Percentiles rank a stretch among this genome's conserved stretches.
These are phyloP conservation scores for Incurvaria masculella DNA, from an alignment of 2,888 invertebrate species.

Conservation along the genomic window DNA sequence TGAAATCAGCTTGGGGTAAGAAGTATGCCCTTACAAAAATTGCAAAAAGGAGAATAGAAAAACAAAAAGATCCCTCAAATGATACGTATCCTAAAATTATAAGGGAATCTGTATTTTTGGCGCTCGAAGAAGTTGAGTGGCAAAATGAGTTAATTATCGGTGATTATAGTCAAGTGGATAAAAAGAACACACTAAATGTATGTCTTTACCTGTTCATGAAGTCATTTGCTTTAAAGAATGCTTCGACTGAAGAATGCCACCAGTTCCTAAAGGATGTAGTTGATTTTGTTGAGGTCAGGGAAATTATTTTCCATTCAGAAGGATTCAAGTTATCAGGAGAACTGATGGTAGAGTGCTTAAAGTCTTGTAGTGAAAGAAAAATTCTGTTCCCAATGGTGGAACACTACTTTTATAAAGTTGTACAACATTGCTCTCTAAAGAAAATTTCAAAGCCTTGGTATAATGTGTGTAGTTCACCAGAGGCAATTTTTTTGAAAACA, in stretches of 20 bases:
- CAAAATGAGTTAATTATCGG: slow-evolving; percentile 28
- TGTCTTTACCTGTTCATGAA: slow-evolving; percentile 43
- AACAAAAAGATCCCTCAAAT: neutral
- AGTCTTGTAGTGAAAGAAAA: slow-evolving; percentile 34
- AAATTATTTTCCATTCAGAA: slow-evolving; percentile 30
- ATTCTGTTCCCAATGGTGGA: slow-evolving; percentile 57
- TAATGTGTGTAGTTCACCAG: slow-evolving; percentile 37
- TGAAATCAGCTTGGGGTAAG: slow-evolving; percentile 37
- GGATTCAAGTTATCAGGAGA: slow-evolving; percentile 26
- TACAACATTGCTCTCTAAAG: slow-evolving; percentile 40
- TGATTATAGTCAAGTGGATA: slow-evolving; percentile 22
- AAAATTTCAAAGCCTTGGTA: slow-evolving; percentile 38
- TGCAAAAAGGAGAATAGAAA: slow-evolving; percentile 16
- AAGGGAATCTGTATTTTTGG: slow-evolving; percentile 30
- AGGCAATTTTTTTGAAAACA: slow-evolving; percentile 35
- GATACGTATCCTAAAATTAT: slow-evolving; percentile 24
- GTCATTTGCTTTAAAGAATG: slow-evolving; percentile 36
- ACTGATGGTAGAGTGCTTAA: slow-evolving; percentile 32
- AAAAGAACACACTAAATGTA: slow-evolving; percentile 24
- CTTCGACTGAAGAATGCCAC: slow-evolving; percentile 32
- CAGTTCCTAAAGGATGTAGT: slow-evolving; percentile 39
- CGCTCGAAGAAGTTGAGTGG: slow-evolving; percentile 28
- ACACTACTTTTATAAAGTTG: slow-evolving; percentile 49
- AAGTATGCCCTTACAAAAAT: slow-evolving; percentile 28
- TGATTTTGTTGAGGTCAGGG: slow-evolving; percentile 35